Conservation (phyloP, 2,113 vertebrate species). For the Nanorana parkeri region DNA sequence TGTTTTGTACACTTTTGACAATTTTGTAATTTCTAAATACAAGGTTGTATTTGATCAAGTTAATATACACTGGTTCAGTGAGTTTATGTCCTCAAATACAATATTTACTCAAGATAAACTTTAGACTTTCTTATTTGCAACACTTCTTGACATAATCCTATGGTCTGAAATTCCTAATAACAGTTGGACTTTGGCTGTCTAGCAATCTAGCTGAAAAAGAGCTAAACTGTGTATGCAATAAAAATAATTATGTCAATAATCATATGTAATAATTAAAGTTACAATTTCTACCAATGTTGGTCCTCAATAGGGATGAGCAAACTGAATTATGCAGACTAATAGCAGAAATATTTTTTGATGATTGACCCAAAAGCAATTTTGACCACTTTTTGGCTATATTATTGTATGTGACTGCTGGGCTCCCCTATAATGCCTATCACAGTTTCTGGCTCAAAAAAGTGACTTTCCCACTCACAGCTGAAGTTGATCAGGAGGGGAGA, state of each 20-base stretch:
- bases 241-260: background rate
- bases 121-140: conserved; percentile 60
- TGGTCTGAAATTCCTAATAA: conserved; percentile 59
- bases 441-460: no score
- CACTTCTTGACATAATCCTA: conserved; percentile 56
- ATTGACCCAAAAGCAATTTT: no score
- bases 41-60: background rate
- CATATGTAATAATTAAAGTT: no score
- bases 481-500: no score
- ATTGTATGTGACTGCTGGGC: no score
- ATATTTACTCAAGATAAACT: conserved; percentile 62
- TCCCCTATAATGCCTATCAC: no score
- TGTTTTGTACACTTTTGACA: background rate
- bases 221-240: background rate
- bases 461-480: no score
- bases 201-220: conserved; percentile 13
- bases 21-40: background rate
- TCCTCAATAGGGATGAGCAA: no score
- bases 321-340: no score
- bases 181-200: conserved; percentile 63
- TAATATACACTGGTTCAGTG: background rate
- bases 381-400: no score
- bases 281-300: no score
- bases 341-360: no score
- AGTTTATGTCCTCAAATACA: conserved; percentile 56